Conservation (phyloP, 2,113 vertebrate genomes). For the Halichoeres trimaculatus region DNA sequence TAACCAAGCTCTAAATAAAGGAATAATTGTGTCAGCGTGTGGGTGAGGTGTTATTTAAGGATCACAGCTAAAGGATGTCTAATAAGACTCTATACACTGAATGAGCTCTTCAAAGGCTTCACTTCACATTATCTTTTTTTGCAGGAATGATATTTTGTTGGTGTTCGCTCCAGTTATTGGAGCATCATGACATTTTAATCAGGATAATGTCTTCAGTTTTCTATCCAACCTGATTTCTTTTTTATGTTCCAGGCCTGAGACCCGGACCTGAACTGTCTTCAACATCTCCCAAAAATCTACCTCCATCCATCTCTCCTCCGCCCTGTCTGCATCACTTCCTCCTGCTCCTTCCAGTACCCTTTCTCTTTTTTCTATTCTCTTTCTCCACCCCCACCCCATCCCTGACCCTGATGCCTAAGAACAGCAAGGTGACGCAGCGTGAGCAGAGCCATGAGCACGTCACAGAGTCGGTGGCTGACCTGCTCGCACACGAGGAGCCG, state of each 20-base stretch:
- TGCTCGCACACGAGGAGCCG: conserved; percentile 93
- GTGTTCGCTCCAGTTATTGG: no score
- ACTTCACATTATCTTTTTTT: background rate
- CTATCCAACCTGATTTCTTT: conserved; percentile 2
- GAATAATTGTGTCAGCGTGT: conserved; percentile 45
- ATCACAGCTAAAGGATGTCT: conserved; percentile 6
- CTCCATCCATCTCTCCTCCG: conserved; percentile 21
- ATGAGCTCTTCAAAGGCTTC: conserved; percentile 1
- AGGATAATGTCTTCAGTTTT: background rate
- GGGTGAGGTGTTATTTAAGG: conserved; percentile 51
- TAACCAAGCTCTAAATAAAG: conserved; percentile 51
- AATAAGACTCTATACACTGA: background rate
- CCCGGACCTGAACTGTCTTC: conserved; percentile 26
- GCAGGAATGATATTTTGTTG: no score
- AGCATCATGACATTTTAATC: conserved; percentile 1
- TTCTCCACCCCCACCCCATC: conserved; percentile 22
- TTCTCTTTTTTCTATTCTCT: conserved; percentile 26
- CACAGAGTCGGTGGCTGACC: conserved; percentile 97
- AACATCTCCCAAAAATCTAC: conserved; percentile 5
- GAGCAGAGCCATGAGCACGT: conserved; percentile 96
- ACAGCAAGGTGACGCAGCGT: conserved; percentile 90
- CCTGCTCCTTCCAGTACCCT: conserved; percentile 2
- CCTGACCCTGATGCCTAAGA: conserved; percentile 77
- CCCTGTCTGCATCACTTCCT: conserved; percentile 4
- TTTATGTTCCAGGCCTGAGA: conserved; percentile 56